Percentiles rank a stretch among this genome's conserved stretches.
Evolutionary conservation across 2,888 invertebrate species (phyloP).

Genomic region (Yponomeuta evonymella): DNA sequence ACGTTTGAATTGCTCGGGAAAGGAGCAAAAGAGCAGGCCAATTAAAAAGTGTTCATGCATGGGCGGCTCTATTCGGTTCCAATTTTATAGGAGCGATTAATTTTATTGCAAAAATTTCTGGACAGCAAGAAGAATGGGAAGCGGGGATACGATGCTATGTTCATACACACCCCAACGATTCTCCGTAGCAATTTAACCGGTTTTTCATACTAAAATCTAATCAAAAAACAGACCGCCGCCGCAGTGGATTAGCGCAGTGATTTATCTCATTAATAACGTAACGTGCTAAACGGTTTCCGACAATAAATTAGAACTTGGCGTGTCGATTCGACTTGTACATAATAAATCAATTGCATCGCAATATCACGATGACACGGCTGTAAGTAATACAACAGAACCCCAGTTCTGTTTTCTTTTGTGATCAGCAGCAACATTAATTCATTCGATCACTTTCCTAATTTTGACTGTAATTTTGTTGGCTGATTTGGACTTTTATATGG

Average conservation of each 20-base stretch:
- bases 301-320: background rate
- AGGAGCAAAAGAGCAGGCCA: constrained; percentile 64
- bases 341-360: constrained; percentile 10
- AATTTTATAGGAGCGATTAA: constrained; percentile 74
- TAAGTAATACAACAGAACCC: background rate
- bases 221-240: constrained; percentile 43
- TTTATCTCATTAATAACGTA: background rate
- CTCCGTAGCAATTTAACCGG: background rate
- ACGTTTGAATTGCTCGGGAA: constrained; percentile 55
- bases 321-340: constrained; percentile 6
- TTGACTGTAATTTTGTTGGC: background rate
- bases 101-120: constrained; percentile 74
- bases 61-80: constrained; percentile 63
- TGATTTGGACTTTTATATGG: background rate
- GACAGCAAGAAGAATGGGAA: constrained; percentile 70
- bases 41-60: constrained; percentile 75
- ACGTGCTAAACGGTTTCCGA: background rate
- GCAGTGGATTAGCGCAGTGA: background rate
- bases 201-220: constrained; percentile 57
- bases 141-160: constrained; percentile 25
- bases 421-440: background rate
- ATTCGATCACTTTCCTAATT: background rate
- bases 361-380: constrained; percentile 6
- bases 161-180: background rate
- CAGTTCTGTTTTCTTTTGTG: constrained; percentile 1